phyloP scores from a whole-genome alignment of 2,113 vertebrate genomes.

The Formicarius rufipectus region DNA sequence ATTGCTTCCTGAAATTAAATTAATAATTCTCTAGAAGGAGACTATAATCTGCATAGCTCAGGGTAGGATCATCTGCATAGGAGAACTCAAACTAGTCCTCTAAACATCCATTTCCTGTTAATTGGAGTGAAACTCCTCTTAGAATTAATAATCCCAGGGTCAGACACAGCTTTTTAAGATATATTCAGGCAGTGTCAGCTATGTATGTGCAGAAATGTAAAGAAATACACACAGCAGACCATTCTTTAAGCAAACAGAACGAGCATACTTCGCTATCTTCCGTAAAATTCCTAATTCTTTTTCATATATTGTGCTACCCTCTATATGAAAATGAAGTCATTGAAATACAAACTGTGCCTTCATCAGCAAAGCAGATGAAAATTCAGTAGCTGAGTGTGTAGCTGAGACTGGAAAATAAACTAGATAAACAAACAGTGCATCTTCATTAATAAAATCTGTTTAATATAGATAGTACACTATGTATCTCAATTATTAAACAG shows the following conservation, averaged over 20 bases:
- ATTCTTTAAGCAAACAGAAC: not conserved
- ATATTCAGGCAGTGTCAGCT: not conserved
- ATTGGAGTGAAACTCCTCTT: not conserved
- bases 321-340: not conserved
- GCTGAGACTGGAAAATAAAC: conserved; percentile 57
- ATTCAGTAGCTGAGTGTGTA: conserved; percentile 47
- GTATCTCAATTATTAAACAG: conserved; percentile 59
- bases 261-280: not conserved
- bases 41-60: not conserved
- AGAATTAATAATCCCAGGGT: not conserved
- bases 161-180: not conserved
- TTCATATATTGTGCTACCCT: not conserved
- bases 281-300: not conserved
- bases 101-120: not conserved
- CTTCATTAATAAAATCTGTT: conserved; percentile 73
- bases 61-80: not conserved
- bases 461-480: conserved; percentile 45
- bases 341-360: not conserved
- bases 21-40: not conserved
- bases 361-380: conserved; percentile 41
- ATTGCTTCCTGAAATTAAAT: not conserved
- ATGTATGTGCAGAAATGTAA: not conserved
- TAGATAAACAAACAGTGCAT: conserved; percentile 48
- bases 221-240: not conserved
- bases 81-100: not conserved